Evolutionary conservation across 2,113 vertebrate genomes (phyloP), one percentile per base, ranked within the genome.

Genomic region (Archilochus colubris): DNA sequence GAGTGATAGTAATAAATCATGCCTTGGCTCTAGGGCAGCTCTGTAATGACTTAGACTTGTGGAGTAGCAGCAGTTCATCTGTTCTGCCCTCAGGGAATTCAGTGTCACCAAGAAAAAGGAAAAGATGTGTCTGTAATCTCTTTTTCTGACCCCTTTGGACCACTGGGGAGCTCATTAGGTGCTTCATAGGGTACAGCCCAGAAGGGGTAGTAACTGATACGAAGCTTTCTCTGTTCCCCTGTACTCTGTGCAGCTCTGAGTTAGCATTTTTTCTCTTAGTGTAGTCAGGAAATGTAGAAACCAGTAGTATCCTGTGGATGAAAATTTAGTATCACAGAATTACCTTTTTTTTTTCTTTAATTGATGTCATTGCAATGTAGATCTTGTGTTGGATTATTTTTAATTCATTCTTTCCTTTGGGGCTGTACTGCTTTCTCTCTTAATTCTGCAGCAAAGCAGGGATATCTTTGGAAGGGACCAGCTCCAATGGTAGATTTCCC

Each of bases 381-480:
- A 59, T 16, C 31, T 87, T 5, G 0, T 4, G 44, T 23, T 68
- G 31, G 14, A 46, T 46, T n/a, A 44, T 54, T 43, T 55, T 19
- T 9, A 28, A 44, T 58, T 33, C 30, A 23, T 59, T 28, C 33
- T 66, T 36, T 50, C 33, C 28, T 48, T 48, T 20, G 3, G n/a
- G 58, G 6, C 14, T 19, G 0, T 36, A 13, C 38, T 61, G 1
- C 54, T 55, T n/a, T 27, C 4, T 53, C n/a, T 5, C 19, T 72
- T 27, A 40, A 33, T 77, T 48, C 64, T 66, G 18, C 28, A 27
- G 25, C 38, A 55, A 19, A 83, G 59, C 30, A 17, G 46, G 38
- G 58, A 31, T 88, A 21, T 18, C 15, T 13, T 62, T n/a, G 46
- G 22, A 19, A 50, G 61, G 18, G 4, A 6, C 40, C 61, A 13